phyloP scores from a whole-genome alignment of 35 echinoderm and acorn worm species.

The Ptychodera flava region DNA sequence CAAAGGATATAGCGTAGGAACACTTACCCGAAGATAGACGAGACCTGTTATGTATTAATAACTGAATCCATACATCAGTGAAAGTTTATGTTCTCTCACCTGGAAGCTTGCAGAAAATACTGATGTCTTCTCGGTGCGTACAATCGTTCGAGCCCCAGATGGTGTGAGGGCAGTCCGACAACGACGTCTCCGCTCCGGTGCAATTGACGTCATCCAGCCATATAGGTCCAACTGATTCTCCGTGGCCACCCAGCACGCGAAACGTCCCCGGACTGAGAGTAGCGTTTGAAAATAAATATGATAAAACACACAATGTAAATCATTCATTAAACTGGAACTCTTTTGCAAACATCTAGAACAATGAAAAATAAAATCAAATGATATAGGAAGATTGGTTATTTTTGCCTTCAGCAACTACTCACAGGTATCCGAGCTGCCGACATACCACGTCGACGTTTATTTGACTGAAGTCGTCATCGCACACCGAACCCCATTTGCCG shows the following conservation, averaged over 20 bases:
- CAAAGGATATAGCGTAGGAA: no score
- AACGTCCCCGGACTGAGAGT: background rate
- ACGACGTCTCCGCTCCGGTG: constrained; percentile 15
- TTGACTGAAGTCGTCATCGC: constrained; percentile 15
- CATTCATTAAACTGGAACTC: no score
- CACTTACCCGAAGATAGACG: no score
- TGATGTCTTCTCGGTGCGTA: constrained; percentile 15
- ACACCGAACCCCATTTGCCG: constrained; percentile 22
- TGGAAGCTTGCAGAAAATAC: constrained; percentile 21
- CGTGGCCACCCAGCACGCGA: no score
- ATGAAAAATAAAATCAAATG: no score
- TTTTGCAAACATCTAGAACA: no score
- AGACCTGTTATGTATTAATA: no score
- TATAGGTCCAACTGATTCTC: constrained; percentile 20
- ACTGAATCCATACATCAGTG: no score
- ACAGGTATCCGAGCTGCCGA: constrained; percentile 21
- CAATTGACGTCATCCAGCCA: constrained; percentile 26
- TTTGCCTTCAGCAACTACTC: no score
- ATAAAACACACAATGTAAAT: no score
- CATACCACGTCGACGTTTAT: constrained; percentile 30
- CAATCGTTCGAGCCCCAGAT: constrained; percentile 8
- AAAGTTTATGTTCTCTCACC: no score
- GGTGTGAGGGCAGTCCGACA: constrained; percentile 10
- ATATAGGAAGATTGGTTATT: no score
- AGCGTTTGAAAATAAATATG: background rate